A percentile compares a stretch with the other conserved stretches of the same genome.
phyloP scores from a whole-genome alignment of 2,888 invertebrate species.

The Tenthredo distinguenda region DNA sequence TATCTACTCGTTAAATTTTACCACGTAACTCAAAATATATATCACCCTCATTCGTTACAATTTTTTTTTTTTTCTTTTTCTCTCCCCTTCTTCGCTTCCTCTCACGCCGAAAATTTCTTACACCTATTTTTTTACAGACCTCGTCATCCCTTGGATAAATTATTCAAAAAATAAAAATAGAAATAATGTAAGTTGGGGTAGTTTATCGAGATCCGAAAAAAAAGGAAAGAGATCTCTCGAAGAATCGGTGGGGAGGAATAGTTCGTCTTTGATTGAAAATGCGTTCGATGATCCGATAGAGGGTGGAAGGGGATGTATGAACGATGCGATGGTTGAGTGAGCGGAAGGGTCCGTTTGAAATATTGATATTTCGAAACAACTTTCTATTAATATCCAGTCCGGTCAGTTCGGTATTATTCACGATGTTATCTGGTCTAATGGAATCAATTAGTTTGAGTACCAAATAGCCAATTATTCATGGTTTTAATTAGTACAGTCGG shows the following conservation, averaged over 20 bases:
- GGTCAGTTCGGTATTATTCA: constrained; percentile 36
- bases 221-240: too few species aligned
- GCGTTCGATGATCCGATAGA: too few species aligned
- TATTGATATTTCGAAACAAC: constrained; percentile 11
- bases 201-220: too few species aligned
- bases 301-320: not conserved
- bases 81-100: not conserved
- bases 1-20: constrained; percentile 44
- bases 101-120: not conserved
- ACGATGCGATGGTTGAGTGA: not conserved
- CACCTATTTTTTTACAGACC: too few species aligned
- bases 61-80: not conserved
- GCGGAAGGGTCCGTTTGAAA: not conserved
- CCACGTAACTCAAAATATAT: constrained; percentile 28
- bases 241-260: too few species aligned
- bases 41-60: constrained; percentile 22
- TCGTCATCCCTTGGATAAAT: too few species aligned
- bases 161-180: too few species aligned
- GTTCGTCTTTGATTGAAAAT: too few species aligned
- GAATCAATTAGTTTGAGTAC: constrained; percentile 68
- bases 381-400: constrained; percentile 24
- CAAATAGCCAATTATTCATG: constrained; percentile 67
- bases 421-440: constrained; percentile 57
- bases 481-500: constrained; percentile 65
- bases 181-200: too few species aligned